Base-by-base conservation (phyloP, 2,888 invertebrate species). In the Nomada hirtipes region DNA sequence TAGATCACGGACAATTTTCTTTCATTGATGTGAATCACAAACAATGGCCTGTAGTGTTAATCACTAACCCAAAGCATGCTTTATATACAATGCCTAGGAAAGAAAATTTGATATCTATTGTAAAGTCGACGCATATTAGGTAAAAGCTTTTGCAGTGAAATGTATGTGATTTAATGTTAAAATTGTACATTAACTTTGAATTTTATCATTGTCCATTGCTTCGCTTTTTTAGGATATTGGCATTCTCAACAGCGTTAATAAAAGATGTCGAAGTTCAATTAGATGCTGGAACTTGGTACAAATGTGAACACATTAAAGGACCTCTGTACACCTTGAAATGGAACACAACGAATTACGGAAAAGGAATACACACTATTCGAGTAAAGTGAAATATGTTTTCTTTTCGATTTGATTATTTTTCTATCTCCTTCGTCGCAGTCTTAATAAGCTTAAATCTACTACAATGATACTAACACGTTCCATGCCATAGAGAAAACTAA, bases 1-100 rank as follows among this genome's bases (percentile, higher is more conserved):
- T 98, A 86, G 98, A 98, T 94, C 97, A 98, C 93, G 98, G 98
- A 63, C 94, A 98, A 86, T 96, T 98, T 92, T 97, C 98, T 47
- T 98, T 98, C 94, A 94, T 96, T 76, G 98, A 98, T 94, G 95
- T 97, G 70, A 95, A 95, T 86, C 96, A 97, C 92, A 95, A 96
- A 84, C 94, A 95, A 20, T 98, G 98, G 98, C 98, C 98, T 11
- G 94, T 98, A 42, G 95, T 97, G 60, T 94, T 98, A 85, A 95
- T 98, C 23, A 98, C 98, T 64, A 98, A 98, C 95, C 98, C 98
- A n/a, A 98, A 98, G 94, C 95, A 97, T 94, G 96, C 97, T 44
- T 94, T 96, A 83, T 97, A 96, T 92, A 92, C 95, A 63, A 96
- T 98, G 94, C 96, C 97, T 2, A 94, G 95, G 3, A 96, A 96